Evolutionary conservation across 2,888 invertebrate genomes (phyloP), one percentile per base, ranked within the genome.

Genomic region (Dicycla oo): DNA sequence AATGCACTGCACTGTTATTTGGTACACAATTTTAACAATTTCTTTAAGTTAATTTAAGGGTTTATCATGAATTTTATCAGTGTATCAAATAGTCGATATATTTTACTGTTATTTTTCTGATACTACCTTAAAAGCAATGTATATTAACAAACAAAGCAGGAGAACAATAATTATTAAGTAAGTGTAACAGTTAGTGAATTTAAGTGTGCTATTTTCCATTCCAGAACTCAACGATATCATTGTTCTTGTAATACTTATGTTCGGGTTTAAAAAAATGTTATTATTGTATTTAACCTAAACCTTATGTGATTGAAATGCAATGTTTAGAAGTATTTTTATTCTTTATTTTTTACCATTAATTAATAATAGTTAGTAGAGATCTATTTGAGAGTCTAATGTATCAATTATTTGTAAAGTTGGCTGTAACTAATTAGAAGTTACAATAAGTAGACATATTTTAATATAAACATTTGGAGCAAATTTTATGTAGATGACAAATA

Each of bases 371-470:
- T 95, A 95, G 95, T 95, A 96, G 96, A 95, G 95, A 95, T 96
- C 95, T 96, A 95, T 96, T 95, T 95, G 96, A 95, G 95, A 96
- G 96, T 95, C 94, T 96, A 96, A 96, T 95, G 95, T 96, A 96
- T 96, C 95, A 95, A 96, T 96, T 95, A 96, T 96, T 96, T 95
- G 96, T 96, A 95, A 96, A 95, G 95, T 95, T 94, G 95, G 95
- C 96, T 96, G 96, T 96, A 95, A 95, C 95, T 95, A 95, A 93
- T 92, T 95, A 95, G 95, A 94, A 93, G 95, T 96, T 95, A 95
- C 95, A 93, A 94, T 95, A 95, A 95, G 95, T 95, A 95, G 95
- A 95, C 91, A 94, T 96, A 95, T 96, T 95, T 95, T 95, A 95
- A 95, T 95, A 95, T 95, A 95, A 94, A 95, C 94, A 95, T 96